Base-by-base conservation (phyloP, 2,888 invertebrate species). In the Aleiodes testaceus region DNA sequence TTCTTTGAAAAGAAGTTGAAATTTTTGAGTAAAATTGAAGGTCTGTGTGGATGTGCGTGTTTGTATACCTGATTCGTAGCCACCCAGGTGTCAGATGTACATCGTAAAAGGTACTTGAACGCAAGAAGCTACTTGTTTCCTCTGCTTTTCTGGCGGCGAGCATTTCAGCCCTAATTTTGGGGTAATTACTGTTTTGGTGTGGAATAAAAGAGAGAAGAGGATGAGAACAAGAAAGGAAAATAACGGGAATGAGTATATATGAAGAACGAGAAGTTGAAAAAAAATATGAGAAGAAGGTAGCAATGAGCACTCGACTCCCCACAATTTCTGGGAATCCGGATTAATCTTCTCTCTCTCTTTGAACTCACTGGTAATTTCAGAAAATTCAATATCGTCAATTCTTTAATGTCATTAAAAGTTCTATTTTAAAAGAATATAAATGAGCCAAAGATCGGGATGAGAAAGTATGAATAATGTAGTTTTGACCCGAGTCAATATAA, bases 41-140 rank as follows among this genome's bases (percentile, higher is more conserved):
- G 42, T 42, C 11, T 30, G 18, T 55, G 55, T 59, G 14, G 26
- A 59, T 59, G 22, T 53, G 53, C 45, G 66, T 66, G 66, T 22
- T 26, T 59, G 36, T 11, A 44, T 42, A 42, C 69, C 53, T 55
- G 55, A 45, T 53, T 67, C 26, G 53, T 26, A 61, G 44, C 63
- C 69, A 69, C 69, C 69, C 69, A 69, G 64, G 69, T 70, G 69
- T 70, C 45, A 53, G 42, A 53, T 61, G 45, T 53, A 53, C 55
- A 50, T 66, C 36, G 50, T 26, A 49, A 18, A 11, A 50, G 36
- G 36, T 36, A 36, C 50, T 50, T 36, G 18, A 50, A 50, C 42
- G 61, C 42, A 20, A 68, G 59, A 36, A 66, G 52, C 66, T 20
- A 66, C 52, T 22, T 52, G 50, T n/a, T 66, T 50, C 52, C 63